Percentiles rank a stretch among this genome's conserved stretches.
Conservation (phyloP, 2,888 invertebrate genomes). For the Euproctis similis region DNA sequence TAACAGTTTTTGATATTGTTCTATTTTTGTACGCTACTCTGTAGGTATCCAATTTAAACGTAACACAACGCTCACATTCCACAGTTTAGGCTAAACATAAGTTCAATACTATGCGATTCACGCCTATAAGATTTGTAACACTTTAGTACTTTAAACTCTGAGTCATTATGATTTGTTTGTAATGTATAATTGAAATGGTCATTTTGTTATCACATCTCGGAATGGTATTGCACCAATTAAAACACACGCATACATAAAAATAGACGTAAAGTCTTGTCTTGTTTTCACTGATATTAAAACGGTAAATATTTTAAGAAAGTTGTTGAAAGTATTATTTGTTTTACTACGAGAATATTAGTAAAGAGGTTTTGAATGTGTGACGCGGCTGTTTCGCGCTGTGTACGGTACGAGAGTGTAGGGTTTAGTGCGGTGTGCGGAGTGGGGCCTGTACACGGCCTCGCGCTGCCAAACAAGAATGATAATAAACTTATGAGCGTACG, state of each 20-base stretch:
- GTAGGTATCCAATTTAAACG: conserved; percentile 24
- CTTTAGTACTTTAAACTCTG: conserved; percentile 53
- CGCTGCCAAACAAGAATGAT: conserved; percentile 28
- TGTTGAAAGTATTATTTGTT: conserved; percentile 33
- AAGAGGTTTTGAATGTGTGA: conserved; percentile 23
- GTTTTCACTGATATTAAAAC: too few species aligned
- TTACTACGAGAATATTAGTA: conserved; percentile 26
- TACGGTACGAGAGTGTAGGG: conserved; percentile 43
- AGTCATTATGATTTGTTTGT: conserved; percentile 51
- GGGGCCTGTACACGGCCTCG: conserved; percentile 20
- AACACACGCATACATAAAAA: too few species aligned
- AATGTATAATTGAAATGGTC: conserved; percentile 27
- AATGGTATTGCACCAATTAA: conserved; percentile 3
- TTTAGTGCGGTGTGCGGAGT: conserved; percentile 5
- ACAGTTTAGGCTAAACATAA: conserved; percentile 23
- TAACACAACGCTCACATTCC: conserved; percentile 43
- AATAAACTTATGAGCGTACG: conserved; percentile 34
- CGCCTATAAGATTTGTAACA: conserved; percentile 35
- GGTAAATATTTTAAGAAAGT: conserved; percentile 28
- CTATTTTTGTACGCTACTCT: conserved; percentile 43
- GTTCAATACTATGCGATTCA: conserved; percentile 32
- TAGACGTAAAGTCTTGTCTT: too few species aligned
- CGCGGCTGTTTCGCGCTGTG: conserved; percentile 46
- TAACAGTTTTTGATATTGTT: conserved; percentile 30
- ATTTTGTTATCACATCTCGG: conserved; percentile 31